Evolutionary conservation across 2,113 vertebrate species (phyloP), one percentile per base, ranked within the genome.

Genomic region (Donacobius atricapilla): DNA sequence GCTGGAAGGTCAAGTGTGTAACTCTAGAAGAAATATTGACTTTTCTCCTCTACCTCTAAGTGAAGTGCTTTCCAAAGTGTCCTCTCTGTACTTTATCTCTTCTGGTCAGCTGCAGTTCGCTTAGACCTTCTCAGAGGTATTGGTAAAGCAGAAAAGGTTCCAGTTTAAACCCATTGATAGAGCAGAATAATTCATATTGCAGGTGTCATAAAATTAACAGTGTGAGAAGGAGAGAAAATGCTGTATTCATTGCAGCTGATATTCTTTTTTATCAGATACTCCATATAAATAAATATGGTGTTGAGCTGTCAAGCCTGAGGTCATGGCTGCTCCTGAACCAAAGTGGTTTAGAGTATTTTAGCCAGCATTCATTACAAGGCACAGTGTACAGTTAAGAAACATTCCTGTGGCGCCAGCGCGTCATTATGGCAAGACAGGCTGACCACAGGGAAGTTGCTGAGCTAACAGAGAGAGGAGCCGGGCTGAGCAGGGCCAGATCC

Each of bases 401-500:
- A 93, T 96, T 94, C 98, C 98, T 98, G 98, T 98, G 99, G 98
- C 98, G 98, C 98, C 98, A 99, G 98, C 66, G 31, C 98, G 97
- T 98, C 98, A 99, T 99, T 99, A 98, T 99, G 99, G 99, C 97
- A 99, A 99, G 99, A 99, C 98, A 13, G 98, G 95, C 98, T 98
- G 98, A 99, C 99, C 99, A 97, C 98, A 88, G 96, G 96, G 98
- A 99, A 99, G 99, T 97, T 98, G 98, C 99, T 99, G 98, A 99
- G 98, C 98, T 98, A 98, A 99, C 98, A 99, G 97, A 97, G 98
- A 95, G 73, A 90, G 97, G 96, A 97, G 97, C 95, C 13, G 23
- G 96, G 95, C 87, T 97, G 94, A 94, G 96, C 81, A 58, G 90
- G 68, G 61, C 77, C 33, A 75, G 90, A 96, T 97, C 97, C 96